phyloP scores from a whole-genome alignment of 2,888 invertebrate genomes.

The Sinodicranocentrus sp. region DNA sequence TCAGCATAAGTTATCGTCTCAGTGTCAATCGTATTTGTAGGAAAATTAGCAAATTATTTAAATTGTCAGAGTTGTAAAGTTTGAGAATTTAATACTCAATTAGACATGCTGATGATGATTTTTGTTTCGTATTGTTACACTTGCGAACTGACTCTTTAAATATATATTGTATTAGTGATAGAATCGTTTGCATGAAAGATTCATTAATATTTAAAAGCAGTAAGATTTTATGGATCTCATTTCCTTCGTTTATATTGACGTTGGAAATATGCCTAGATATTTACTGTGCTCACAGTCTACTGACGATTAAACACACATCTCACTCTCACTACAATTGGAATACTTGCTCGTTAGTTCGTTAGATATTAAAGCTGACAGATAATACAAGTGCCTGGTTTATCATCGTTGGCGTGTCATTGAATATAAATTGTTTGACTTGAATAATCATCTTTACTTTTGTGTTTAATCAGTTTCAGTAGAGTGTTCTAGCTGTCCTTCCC shows the following conservation, averaged over 20 bases:
- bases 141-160: neutral
- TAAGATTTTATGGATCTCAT: conserved; percentile 42
- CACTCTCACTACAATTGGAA: neutral
- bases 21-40: conserved; percentile 38
- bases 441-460: no score
- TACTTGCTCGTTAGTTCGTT: neutral
- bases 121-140: conserved; percentile 18
- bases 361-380: neutral
- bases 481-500: no score
- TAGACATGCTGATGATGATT: conserved; percentile 29
- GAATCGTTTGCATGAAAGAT: conserved; percentile 9
- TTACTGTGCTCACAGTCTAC: neutral
- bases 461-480: no score
- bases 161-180: no score
- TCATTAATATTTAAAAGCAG: conserved; percentile 47
- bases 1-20: conserved; percentile 40
- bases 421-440: neutral
- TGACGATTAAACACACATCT: conserved; percentile 19
- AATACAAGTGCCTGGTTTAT: neutral
- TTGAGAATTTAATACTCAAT: conserved; percentile 35
- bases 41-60: conserved; percentile 48
- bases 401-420: conserved; percentile 1
- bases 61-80: conserved; percentile 13
- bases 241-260: conserved; percentile 21
- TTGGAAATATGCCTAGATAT: neutral